A percentile compares a stretch with the other conserved stretches of the same genome.
Evolutionary conservation across 2,888 invertebrate genomes (phyloP).

Genomic region (Aromia moschata): DNA sequence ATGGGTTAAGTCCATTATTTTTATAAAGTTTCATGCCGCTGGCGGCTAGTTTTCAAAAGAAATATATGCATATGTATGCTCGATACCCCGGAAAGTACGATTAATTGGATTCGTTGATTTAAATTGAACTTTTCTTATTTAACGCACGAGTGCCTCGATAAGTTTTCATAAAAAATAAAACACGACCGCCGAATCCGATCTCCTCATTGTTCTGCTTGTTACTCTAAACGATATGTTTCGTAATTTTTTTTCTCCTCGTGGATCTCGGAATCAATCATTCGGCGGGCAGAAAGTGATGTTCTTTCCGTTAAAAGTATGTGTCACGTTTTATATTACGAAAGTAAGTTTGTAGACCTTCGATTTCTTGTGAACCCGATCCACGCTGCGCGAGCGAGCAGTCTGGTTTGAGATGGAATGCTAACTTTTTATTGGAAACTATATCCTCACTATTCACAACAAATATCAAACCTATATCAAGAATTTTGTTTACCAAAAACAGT

Average conservation of each 20-base stretch:
- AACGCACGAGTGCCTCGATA: conserved; percentile 23
- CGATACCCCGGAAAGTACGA: conserved; percentile 16
- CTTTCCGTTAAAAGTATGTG: conserved; percentile 8
- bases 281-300: conserved; percentile 4
- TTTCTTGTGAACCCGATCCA: background rate
- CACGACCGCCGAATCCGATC: conserved; percentile 6
- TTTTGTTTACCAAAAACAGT: no score
- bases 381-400: no score
- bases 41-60: no score
- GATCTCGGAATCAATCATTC: conserved; percentile 18
- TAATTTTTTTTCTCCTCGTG: background rate
- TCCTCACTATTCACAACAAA: no score
- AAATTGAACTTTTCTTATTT: conserved; percentile 24
- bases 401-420: no score
- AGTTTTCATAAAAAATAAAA: conserved; percentile 22
- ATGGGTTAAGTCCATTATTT: no score
- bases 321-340: conserved; percentile 25
- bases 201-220: conserved; percentile 21
- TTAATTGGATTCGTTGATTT: conserved; percentile 27
- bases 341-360: background rate
- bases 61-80: no score
- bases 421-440: no score
- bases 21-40: no score
- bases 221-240: conserved; percentile 1
- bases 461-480: no score